Evolutionary conservation across 1,140 invertebrate genomes (phyloP), one percentile per base, ranked within the genome.

Genomic region (Rhagoletis zephyria): DNA sequence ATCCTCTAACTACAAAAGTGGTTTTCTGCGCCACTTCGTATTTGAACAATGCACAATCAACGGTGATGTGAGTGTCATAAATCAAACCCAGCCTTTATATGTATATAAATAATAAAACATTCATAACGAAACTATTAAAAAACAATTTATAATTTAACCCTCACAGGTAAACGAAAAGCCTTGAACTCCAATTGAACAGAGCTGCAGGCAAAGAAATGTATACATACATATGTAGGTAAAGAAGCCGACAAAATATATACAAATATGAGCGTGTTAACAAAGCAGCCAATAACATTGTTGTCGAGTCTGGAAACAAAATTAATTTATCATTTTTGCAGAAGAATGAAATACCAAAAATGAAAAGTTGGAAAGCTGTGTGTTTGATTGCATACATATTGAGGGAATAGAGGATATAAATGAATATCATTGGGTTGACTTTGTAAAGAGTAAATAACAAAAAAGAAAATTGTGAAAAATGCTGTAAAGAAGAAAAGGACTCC

Each of bases 91-190:
- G 45, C 4, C 19, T 3, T 7, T 12, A 56, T 81, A 81, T 56
- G 30, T 59, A 56, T 12, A 56, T 81, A 81, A 81, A 59, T 59
- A 56, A 51, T 30, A 19, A 4, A 81, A 19, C 74, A 81, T 81
- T 81, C 56, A 16, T 51, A 56, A 56, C n/a, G 51, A 81, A 81
- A 42, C 74, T 81, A 81, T 59, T 81, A 81, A 81, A 51, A 56
- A 56, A 56, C 74, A 3, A 81, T 81, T 59, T 81, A 56, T 81
- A 59, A 81, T 81, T 81, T 81, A 19, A 81, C n/a, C 48, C 56
- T n/a, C 16, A 56, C 9, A 30, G n/a, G n/a, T 12, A 19, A 59
- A 81, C 48, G 56, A 81, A 19, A 51, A 12, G n/a, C 48, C 74
- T 56, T 81, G 45, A 81, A 81, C 51, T 81, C 16, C 7, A 30